phyloP scores from a whole-genome alignment of 2,797 vertebrate genomes.

The Coregonus suidteri region DNA sequence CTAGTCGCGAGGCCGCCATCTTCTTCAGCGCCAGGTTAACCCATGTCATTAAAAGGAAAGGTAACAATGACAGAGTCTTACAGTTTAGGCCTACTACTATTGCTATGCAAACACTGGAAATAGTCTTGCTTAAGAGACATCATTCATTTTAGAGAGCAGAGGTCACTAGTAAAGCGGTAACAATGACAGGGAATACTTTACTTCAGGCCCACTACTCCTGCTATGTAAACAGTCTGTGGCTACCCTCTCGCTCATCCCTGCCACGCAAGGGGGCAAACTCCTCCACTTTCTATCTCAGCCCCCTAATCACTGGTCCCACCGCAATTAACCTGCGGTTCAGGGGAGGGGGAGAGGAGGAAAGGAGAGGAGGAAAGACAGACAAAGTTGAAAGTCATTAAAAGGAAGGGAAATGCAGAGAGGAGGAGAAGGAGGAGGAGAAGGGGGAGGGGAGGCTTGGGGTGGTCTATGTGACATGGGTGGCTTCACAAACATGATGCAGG shows the following conservation, averaged over 20 bases:
- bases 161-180: conserved; percentile 58
- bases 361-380: conserved; percentile 60
- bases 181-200: conserved; percentile 60
- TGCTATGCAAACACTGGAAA: neutral
- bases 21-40: no score
- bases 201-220: conserved; percentile 47
- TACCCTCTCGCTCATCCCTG: conserved; percentile 38
- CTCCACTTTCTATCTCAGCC: conserved; percentile 63
- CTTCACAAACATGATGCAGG: conserved; percentile 64
- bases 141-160: conserved; percentile 52
- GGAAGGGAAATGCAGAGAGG: conserved; percentile 23
- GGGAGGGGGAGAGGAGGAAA: conserved; percentile 26
- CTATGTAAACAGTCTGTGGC: conserved; percentile 64
- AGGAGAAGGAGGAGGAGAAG: neutral
- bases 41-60: no score
- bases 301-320: conserved; percentile 60
- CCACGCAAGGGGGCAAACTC: conserved; percentile 46
- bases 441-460: conserved; percentile 13
- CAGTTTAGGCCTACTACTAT: neutral
- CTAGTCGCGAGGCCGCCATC: no score
- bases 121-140: neutral
- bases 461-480: conserved; percentile 32
- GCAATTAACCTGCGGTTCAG: conserved; percentile 65
- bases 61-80: neutral
- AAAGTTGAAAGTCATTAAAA: conserved; percentile 70